Percentiles rank a stretch among this genome's conserved stretches.
Conservation (phyloP, 2,797 vertebrate genomes). For the Lindbergichthys nudifrons region DNA sequence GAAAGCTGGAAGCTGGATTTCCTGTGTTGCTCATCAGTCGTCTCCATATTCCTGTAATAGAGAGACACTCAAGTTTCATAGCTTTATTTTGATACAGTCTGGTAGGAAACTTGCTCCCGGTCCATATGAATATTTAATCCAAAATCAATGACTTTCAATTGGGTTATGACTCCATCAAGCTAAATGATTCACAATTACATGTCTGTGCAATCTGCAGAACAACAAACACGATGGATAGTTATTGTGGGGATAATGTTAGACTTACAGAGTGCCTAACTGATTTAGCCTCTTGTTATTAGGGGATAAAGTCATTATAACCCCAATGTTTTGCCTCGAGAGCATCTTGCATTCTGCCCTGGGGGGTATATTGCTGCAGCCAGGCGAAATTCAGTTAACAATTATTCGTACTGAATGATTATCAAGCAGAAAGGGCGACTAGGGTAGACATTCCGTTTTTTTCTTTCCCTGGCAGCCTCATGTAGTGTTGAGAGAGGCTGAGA, state of each 20-base stretch:
- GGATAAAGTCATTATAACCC: slow-evolving; percentile 71
- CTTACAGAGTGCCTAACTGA: slow-evolving; percentile 66
- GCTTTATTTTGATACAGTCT: slow-evolving; percentile 52
- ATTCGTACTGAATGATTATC: slow-evolving; percentile 43
- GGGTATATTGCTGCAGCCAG: slow-evolving; percentile 22
- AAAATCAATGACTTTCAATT: slow-evolving; percentile 77
- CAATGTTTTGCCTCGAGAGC: slow-evolving; percentile 38
- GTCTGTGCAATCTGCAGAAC: slow-evolving; percentile 57
- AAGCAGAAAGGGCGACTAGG: slow-evolving; percentile 12
- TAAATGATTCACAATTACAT: slow-evolving; percentile 69
- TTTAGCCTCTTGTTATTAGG: slow-evolving; percentile 72
- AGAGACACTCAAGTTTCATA: slow-evolving; percentile 47
- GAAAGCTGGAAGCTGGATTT: background rate
- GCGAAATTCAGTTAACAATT: slow-evolving; percentile 53
- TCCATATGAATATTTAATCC: slow-evolving; percentile 71
- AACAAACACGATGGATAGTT: slow-evolving; percentile 71
- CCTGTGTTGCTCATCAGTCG: slow-evolving; percentile 16
- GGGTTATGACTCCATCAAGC: slow-evolving; percentile 72
- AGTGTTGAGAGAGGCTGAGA: slow-evolving; percentile 41
- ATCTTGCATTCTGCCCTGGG: slow-evolving; percentile 30
- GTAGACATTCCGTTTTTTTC: slow-evolving; percentile 25
- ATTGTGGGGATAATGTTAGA: slow-evolving; percentile 61
- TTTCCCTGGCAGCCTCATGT: slow-evolving; percentile 22
- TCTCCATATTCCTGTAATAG: slow-evolving; percentile 35
- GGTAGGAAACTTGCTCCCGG: slow-evolving; percentile 21